These are phyloP conservation scores for Catharus fuscescens DNA, from an alignment of 2,113 vertebrate species.

Conservation along the genomic window DNA sequence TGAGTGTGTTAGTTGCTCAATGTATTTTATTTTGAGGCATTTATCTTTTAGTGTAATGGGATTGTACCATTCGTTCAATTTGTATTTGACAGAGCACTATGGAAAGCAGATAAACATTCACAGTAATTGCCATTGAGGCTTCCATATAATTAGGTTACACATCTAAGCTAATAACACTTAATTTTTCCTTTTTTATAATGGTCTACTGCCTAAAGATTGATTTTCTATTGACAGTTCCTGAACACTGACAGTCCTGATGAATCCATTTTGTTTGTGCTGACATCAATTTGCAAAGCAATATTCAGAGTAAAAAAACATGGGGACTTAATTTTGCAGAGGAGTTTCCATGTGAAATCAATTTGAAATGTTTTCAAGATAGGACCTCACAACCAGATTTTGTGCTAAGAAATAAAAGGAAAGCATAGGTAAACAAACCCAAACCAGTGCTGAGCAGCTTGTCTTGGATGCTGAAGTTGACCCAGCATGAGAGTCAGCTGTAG, in stretches of 20 bases:
- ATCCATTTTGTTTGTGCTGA: neutral
- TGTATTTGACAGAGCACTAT: slow-evolving; percentile 1
- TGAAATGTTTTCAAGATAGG: neutral
- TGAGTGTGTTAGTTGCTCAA: neutral
- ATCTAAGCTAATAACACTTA: slow-evolving; percentile 23
- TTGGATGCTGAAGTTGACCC: neutral
- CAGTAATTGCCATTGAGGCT: neutral
- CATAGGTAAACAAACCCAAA: neutral
- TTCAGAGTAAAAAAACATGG: neutral
- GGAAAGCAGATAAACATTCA: slow-evolving; percentile 37
- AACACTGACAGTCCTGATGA: neutral
- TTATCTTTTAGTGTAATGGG: slow-evolving; percentile 14
- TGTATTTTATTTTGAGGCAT: neutral
- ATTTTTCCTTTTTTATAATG: neutral
- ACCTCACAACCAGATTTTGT: neutral
- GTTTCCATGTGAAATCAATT: neutral
- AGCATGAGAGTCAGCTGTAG: neutral
- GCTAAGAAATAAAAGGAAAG: neutral
- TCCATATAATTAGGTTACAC: slow-evolving; percentile 7
- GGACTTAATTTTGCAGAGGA: neutral
- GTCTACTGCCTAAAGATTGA: slow-evolving; percentile 31
- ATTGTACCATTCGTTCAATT: neutral
- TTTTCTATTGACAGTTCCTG: slow-evolving; percentile 25
- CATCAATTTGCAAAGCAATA: neutral
- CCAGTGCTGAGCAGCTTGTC: neutral